Evolutionary conservation across 2,113 vertebrate genomes (phyloP).

Genomic region (Tamias sibiricus): DNA sequence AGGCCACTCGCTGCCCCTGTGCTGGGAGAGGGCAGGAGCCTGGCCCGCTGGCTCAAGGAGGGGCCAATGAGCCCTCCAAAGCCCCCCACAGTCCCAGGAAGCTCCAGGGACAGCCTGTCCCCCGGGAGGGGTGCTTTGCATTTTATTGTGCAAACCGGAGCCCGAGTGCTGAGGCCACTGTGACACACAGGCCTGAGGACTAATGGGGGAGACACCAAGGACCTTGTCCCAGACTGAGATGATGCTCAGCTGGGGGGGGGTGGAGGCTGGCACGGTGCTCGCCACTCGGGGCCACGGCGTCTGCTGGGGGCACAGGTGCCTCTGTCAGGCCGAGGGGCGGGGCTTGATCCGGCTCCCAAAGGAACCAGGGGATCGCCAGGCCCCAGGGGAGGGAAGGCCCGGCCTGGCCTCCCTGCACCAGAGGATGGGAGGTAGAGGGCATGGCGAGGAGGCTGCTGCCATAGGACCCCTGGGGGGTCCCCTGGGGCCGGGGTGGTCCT

Average conservation of each 20-base stretch:
- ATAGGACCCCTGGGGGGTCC: accelerated
- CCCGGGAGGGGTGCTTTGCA: not conserved
- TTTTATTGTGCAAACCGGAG: not conserved
- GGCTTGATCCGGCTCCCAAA: not conserved
- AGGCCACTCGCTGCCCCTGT: too few relatives aligned
- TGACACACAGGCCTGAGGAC: slow-evolving; percentile 42
- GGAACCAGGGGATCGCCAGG: accelerated
- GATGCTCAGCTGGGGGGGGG: not conserved
- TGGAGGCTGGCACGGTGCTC: too few relatives aligned
- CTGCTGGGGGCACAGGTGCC: too few relatives aligned
- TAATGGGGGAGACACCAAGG: not conserved
- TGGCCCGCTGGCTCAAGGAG: slow-evolving; percentile 1
- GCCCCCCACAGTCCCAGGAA: not conserved
- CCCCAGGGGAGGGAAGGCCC: not conserved
- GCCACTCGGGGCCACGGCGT: too few relatives aligned
- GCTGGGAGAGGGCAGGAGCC: not conserved
- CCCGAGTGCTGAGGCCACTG: slow-evolving; percentile 40
- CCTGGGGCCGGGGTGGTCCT: accelerated
- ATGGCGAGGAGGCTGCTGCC: too few relatives aligned
- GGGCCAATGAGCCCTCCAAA: not conserved
- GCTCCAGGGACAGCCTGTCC: not conserved
- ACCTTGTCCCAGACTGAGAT: not conserved
- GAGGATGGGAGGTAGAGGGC: not conserved
- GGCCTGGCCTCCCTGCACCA: accelerated
- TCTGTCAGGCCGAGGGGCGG: too few relatives aligned